Conservation (phyloP, 2,888 invertebrate genomes). For the Leptura quadrifasciata region DNA sequence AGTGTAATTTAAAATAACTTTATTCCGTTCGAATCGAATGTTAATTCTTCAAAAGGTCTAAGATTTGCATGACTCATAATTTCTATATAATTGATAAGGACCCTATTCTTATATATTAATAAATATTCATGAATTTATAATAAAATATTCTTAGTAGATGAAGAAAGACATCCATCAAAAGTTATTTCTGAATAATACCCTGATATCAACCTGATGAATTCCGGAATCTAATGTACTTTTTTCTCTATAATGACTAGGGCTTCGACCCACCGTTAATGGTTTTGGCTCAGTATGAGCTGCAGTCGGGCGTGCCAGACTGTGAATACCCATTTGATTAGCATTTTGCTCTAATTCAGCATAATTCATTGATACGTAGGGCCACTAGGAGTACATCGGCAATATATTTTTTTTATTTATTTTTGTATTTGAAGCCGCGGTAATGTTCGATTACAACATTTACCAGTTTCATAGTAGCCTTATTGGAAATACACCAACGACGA, state of each 20-base stretch:
- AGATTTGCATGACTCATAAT: slow-evolving; percentile 52
- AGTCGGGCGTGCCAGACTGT: no score
- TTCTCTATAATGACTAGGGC: slow-evolving; percentile 37
- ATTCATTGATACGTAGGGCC: no score
- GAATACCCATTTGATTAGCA: no score
- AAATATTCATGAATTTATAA: slow-evolving; percentile 31
- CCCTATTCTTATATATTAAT: slow-evolving; percentile 46
- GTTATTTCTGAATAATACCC: slow-evolving; percentile 22
- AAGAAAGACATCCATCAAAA: slow-evolving; percentile 7
- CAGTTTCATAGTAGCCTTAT: no score
- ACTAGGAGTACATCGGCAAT: no score
- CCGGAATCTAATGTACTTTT: slow-evolving; percentile 56
- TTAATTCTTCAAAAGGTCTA: slow-evolving; percentile 37
- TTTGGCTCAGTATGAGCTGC: neutral
- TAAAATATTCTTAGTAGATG: neutral
- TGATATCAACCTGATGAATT: slow-evolving; percentile 52
- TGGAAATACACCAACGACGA: no score
- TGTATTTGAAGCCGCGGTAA: no score
- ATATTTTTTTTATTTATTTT: no score
- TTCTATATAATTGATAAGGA: slow-evolving; percentile 50
- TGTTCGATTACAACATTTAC: no score
- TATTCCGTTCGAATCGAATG: slow-evolving; percentile 30
- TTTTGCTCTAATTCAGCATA: no score
- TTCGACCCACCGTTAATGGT: neutral
- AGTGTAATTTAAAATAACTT: slow-evolving; percentile 50